Percentiles rank a stretch among this genome's conserved stretches.
Evolutionary conservation across 2,888 invertebrate genomes (phyloP).

Genomic region (Vanessa cardui): DNA sequence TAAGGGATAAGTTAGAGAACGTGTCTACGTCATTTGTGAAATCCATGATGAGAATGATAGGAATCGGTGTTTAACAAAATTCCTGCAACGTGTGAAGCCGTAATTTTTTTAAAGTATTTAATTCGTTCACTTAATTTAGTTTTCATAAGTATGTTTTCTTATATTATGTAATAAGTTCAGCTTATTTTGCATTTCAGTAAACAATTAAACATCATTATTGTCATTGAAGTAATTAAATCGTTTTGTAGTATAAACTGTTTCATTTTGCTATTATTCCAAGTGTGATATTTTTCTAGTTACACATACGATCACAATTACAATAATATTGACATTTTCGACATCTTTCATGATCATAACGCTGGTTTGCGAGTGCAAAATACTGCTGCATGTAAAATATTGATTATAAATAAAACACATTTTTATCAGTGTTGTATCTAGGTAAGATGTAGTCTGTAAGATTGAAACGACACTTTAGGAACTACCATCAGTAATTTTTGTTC

Average conservation of each 20-base stretch:
- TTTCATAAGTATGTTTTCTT: constrained; percentile 29
- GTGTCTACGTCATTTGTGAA: too few relatives aligned
- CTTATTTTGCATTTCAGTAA: background rate
- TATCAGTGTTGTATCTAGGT: constrained; percentile 15
- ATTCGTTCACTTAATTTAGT: constrained; percentile 39
- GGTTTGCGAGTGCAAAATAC: background rate
- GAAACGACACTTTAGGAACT: background rate
- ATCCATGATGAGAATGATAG: too few relatives aligned
- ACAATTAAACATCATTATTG: background rate
- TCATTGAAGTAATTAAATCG: background rate
- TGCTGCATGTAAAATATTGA: background rate
- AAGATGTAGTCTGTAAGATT: constrained; percentile 18
- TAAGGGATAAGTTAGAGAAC: too few relatives aligned
- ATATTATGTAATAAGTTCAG: constrained; percentile 2
- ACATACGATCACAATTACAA: background rate
- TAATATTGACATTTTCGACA: background rate
- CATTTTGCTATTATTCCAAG: too few relatives aligned
- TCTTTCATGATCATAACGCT: too few relatives aligned
- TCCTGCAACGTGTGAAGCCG: too few relatives aligned
- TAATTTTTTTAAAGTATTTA: constrained; percentile 38
- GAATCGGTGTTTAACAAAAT: too few relatives aligned
- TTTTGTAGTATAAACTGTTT: too few relatives aligned
- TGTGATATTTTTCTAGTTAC: constrained; percentile 2
- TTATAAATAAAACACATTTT: background rate
- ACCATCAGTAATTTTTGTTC: background rate